A percentile compares a stretch with the other conserved stretches of the same genome.
Evolutionary conservation across 2,113 vertebrate genomes (phyloP).

Genomic region (Tretioscincus oriximinensis): DNA sequence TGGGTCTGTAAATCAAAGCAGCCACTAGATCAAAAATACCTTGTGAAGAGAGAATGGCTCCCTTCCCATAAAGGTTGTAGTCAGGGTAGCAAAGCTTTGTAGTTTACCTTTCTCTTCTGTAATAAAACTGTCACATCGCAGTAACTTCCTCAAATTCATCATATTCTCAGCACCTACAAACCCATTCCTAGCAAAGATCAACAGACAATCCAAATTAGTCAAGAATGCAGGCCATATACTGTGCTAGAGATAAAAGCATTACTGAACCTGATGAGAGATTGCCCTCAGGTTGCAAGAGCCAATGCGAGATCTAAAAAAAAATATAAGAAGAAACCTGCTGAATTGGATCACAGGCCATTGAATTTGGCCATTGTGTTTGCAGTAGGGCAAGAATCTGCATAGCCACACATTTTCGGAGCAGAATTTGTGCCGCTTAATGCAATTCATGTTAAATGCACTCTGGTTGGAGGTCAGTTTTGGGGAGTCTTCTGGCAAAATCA

Average conservation of each 20-base stretch:
- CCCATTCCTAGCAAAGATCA: conserved; percentile 48
- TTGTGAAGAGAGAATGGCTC: neutral
- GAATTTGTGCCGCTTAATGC: no score
- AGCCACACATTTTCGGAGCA: no score
- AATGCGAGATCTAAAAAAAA: no score
- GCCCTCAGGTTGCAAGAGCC: no score
- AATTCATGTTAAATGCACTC: no score
- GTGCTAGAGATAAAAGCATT: neutral
- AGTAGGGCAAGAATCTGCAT: no score
- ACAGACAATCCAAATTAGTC: neutral
- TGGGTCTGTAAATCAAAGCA: conserved; percentile 59
- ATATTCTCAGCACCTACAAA: conserved; percentile 78
- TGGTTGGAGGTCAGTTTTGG: no score
- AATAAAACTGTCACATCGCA: conserved; percentile 77
- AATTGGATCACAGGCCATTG: no score
- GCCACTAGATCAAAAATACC: neutral
- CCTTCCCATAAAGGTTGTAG: neutral
- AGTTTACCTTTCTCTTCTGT: conserved; percentile 80
- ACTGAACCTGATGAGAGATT: no score
- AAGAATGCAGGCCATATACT: neutral
- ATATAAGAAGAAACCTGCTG: no score
- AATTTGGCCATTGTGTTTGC: no score
- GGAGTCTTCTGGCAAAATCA: no score
- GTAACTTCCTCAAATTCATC: conserved; percentile 76
- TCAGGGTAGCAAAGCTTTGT: neutral